Evolutionary conservation across 2,113 vertebrate genomes (phyloP), one percentile per base, ranked within the genome.

Genomic region (Acanthisitta chloris): DNA sequence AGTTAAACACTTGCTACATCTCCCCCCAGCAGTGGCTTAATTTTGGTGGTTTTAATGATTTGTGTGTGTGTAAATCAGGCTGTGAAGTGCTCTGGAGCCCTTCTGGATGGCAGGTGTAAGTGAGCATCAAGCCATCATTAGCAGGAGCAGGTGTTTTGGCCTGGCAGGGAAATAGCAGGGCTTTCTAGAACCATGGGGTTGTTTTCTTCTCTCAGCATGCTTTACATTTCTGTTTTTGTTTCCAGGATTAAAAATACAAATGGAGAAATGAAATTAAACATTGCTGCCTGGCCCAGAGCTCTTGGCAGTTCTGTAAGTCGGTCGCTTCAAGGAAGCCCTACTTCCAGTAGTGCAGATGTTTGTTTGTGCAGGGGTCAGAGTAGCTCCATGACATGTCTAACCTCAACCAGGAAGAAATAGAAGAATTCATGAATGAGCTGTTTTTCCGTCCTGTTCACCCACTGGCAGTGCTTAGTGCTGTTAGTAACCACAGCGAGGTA

Each of bases 261-360:
- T 96, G 94, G 88, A 96, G 96, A 97, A 97, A 96, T 80, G 93
- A 96, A 96, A 94, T 97, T 89, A 76, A 92, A 61, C 93, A 48
- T 85, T 3, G 4, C 67, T 92, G 92, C 83, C 81, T 94, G 90
- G 81, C 79, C 2, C 16, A 95, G 67, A 93, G 78, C 88, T 96
- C 69, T 86, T 93, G 95, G 88, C 88, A 90, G 78, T 92, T 94
- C 72, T 79, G 33, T 95, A 51, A 96, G 88, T 92, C 62, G 62
- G 55, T 93, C 4, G 2, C 81, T 88, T 91, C 80, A 95, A 96
- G 96, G 97, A 97, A 97, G 81, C 86, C 84, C 33, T 23, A 19
- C 96, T 97, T 97, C 96, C 96, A 97, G 86, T 93, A 85, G 69
- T 17, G 18, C 93, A 93, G 90, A 94, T 94, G 88, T 96, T 91